A percentile compares a stretch with the other conserved stretches of the same genome.
Evolutionary conservation across 2,113 vertebrate genomes (phyloP).

Genomic region (Hippolais icterina): DNA sequence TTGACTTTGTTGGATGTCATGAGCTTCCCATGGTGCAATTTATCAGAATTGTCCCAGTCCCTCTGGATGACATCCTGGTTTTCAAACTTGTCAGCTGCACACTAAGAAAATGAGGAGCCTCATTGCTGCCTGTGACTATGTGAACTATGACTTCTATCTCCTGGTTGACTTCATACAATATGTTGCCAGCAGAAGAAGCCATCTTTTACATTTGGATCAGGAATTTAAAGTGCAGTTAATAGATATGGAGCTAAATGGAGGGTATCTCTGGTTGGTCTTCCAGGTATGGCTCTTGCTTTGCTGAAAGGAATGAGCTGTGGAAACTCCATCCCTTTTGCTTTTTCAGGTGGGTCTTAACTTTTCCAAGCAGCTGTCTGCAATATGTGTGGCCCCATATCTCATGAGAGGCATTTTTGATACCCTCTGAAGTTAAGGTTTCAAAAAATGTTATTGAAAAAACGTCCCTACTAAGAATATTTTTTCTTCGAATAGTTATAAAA

Average conservation of each 20-base stretch:
- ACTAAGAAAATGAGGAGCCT: not conserved
- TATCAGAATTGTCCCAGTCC: not conserved
- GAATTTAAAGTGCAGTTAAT: not conserved
- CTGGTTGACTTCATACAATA: not conserved
- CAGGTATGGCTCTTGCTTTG: not conserved
- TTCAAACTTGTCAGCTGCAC: not conserved
- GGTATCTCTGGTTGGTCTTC: not conserved
- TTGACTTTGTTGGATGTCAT: not conserved
- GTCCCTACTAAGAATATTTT: conserved; percentile 12
- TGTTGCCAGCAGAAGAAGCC: not conserved
- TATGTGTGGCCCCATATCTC: conserved; percentile 51
- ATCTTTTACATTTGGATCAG: not conserved
- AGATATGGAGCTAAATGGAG: not conserved
- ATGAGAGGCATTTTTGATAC: conserved; percentile 54
- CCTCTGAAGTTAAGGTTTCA: conserved; percentile 47
- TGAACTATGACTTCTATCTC: not conserved
- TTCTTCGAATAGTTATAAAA: not conserved
- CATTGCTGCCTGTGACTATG: not conserved
- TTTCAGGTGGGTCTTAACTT: not conserved
- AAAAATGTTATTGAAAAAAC: conserved; percentile 45
- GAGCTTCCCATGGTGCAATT: not conserved
- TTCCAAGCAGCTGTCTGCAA: conserved; percentile 47
- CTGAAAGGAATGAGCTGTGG: not conserved
- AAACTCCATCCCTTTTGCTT: not conserved
- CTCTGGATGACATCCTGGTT: not conserved